Conservation (phyloP, 1,140 invertebrate species). For the Mercenaria mercenaria region DNA sequence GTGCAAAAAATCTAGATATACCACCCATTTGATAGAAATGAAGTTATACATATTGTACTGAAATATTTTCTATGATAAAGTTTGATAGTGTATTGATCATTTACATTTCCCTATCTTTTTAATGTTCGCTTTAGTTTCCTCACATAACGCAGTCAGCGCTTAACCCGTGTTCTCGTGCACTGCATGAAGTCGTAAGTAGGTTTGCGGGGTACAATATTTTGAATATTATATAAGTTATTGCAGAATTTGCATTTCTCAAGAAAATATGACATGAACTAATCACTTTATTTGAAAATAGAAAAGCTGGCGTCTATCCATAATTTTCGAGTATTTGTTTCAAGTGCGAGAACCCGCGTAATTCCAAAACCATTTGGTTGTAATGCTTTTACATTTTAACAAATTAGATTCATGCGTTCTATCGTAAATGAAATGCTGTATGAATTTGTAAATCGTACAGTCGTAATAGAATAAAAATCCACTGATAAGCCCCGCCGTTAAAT, state of each 20-base stretch:
- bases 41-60: neutral
- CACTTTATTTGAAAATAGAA: conserved; percentile 40
- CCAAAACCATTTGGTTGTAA: conserved; percentile 36
- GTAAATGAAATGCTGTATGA: neutral
- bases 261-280: conserved; percentile 42
- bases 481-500: conserved; percentile 14
- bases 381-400: neutral
- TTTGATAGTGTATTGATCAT: conserved; percentile 32
- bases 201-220: conserved; percentile 4
- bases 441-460: neutral
- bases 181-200: conserved; percentile 1
- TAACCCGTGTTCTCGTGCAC: conserved; percentile 23
- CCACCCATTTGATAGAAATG: conserved; percentile 34
- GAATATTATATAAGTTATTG: conserved; percentile 42
- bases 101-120: conserved; percentile 1
- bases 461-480: conserved; percentile 31
- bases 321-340: conserved; percentile 33
- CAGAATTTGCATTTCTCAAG: conserved; percentile 30
- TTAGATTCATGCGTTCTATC: neutral
- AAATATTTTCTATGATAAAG: conserved; percentile 24
- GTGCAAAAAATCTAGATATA: conserved; percentile 21
- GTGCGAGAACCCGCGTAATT: neutral
- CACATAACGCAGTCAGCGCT: neutral
- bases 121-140: neutral
- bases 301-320: conserved; percentile 24